These are phyloP conservation scores for Elachura formosa DNA, from an alignment of 2,113 vertebrate species.

Conservation along the genomic window DNA sequence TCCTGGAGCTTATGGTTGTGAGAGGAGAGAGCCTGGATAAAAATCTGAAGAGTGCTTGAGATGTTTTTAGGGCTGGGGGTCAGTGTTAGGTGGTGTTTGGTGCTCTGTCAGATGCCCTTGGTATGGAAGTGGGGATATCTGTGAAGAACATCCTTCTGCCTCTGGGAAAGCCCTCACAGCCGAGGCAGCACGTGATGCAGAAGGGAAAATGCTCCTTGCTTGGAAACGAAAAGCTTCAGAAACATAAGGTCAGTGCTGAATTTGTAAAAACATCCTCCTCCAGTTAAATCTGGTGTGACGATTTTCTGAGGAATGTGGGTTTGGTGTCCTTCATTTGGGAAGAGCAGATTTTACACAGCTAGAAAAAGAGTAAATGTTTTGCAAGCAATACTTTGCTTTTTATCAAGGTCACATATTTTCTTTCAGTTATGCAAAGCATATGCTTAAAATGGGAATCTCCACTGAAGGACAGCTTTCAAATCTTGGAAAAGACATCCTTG, in stretches of 20 bases:
- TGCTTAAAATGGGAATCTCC: neutral
- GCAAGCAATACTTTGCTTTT: neutral
- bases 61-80: neutral
- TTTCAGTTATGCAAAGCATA: slow-evolving; percentile 23
- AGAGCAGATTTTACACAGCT: neutral
- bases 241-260: neutral
- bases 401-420: neutral
- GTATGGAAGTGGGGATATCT: neutral
- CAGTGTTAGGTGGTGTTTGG: fast-evolving
- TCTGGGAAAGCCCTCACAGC: neutral
- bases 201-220: neutral
- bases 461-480: neutral
- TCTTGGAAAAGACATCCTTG: neutral
- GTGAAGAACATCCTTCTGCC: neutral
- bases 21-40: neutral
- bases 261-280: neutral
- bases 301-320: neutral
- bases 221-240: neutral
- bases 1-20: neutral
- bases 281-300: neutral
- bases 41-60: neutral
- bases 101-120: neutral
- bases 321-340: neutral
- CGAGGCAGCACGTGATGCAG: neutral
- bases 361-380: neutral